Evolutionary conservation across 2,113 vertebrate species (phyloP), one percentile per base, ranked within the genome.

Genomic region (Dryoscopus gambensis): DNA sequence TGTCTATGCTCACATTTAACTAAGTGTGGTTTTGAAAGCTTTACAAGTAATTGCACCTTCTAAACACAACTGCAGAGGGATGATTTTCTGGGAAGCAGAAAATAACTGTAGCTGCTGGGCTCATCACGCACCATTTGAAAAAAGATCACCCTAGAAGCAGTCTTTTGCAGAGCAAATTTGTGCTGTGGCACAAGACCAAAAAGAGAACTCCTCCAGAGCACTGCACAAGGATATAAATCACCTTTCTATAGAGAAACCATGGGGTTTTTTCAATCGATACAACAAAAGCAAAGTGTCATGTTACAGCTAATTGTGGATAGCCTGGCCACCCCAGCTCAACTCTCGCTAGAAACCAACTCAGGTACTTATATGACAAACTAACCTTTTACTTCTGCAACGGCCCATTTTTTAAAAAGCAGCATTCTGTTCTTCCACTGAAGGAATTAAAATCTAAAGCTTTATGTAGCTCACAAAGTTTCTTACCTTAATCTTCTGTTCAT

Each of bases 401-500:
- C 6, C 8, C 27, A 4, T 35, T 49, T 71, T 35, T n/a, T 7
- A 64, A 63, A n/a, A 55, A 57, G 35, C 3, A 63, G 15, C 3
- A 2, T 15, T 75, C 25, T 89, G 18, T 37, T 70, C 35, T 57
- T 76, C 40, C 55, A 63, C 3, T 5, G 60, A 92, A 84, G 6
- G 35, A 77, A 46, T 19, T 39, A 47, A 88, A 80, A 80, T 19
- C 31, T 80, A 42, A 47, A 88, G 53, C 20, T 84, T 65, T 57
- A 55, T 11, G 56, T 2, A 63, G 31, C 22, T 25, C 69, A 35
- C 39, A 21, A 28, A 44, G 8, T 27, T 10, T 42, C 97, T 55
- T 96, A 99, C 99, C 98, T 99, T 99, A 57, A 99, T 98, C 97
- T 98, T 99, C 93, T 99, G 97, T n/a, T 99, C 98, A 35, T 98